phyloP scores from a whole-genome alignment of 2,888 invertebrate species.

The Drymonia ruficornis region DNA sequence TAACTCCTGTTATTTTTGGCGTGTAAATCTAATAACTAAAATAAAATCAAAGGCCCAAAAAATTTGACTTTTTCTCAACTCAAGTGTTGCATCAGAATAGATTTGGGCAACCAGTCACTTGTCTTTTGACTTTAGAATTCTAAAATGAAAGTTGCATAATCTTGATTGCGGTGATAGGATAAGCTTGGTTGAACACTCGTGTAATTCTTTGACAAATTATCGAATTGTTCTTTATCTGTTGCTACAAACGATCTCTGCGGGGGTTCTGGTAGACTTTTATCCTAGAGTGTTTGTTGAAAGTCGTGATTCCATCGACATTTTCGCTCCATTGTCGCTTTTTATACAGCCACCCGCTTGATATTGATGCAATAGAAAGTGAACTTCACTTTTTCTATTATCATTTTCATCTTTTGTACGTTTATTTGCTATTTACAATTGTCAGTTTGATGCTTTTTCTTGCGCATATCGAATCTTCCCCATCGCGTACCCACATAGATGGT shows the following conservation, averaged over 20 bases:
- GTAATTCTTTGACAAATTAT: constrained; percentile 10
- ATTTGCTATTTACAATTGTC: constrained; percentile 31
- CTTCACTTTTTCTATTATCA: constrained; percentile 60
- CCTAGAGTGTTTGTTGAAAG: constrained; percentile 51
- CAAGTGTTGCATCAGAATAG: background rate
- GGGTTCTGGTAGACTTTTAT: constrained; percentile 33
- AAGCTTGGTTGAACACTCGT: constrained; percentile 6
- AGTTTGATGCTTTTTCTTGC: constrained; percentile 31
- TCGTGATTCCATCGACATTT: constrained; percentile 66
- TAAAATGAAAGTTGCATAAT: constrained; percentile 7
- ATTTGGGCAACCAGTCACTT: background rate
- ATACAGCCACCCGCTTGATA: constrained; percentile 48
- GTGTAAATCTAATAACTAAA: background rate
- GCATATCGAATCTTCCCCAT: constrained; percentile 16
- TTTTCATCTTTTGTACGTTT: constrained; percentile 48
- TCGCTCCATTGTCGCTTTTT: constrained; percentile 62
- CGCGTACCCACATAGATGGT: constrained; percentile 21
- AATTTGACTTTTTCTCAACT: background rate
- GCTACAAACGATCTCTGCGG: constrained; percentile 24
- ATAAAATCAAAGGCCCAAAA: background rate
- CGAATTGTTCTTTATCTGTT: constrained; percentile 9
- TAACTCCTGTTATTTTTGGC: background rate
- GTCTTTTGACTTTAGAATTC: background rate
- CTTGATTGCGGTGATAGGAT: background rate
- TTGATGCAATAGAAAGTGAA: constrained; percentile 64